Conservation (phyloP, 2,113 vertebrate genomes). For the Steatornis caripensis region DNA sequence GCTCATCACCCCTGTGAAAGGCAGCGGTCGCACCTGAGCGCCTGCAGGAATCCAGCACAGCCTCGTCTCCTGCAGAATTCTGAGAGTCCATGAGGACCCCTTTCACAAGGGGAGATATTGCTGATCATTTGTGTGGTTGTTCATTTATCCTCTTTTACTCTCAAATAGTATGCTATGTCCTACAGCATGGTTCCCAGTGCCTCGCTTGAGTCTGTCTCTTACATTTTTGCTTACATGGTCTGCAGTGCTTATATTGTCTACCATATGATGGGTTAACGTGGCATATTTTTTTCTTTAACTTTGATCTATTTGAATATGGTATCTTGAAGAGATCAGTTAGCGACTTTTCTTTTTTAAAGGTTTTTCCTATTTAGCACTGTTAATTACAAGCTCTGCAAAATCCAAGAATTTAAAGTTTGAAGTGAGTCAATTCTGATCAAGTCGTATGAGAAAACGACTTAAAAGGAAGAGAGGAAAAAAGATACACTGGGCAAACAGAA, state of each 20-base stretch:
- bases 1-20: background rate
- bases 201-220: background rate
- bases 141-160: background rate
- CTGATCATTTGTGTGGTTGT: background rate
- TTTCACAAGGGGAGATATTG: background rate
- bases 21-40: background rate
- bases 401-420: background rate
- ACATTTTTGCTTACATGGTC: background rate
- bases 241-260: background rate
- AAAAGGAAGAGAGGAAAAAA: background rate
- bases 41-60: background rate
- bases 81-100: fast-evolving
- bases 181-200: background rate
- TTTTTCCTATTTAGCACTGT: background rate
- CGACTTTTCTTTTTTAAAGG: background rate
- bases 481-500: background rate
- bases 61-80: background rate
- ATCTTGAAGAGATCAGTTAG: background rate
- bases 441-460: background rate
- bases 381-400: background rate
- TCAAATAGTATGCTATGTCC: background rate
- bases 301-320: background rate
- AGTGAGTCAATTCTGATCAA: background rate
- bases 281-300: background rate
- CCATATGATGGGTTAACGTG: background rate